Conservation (phyloP, 2,888 invertebrate species). For the Eucera pruinosa region DNA sequence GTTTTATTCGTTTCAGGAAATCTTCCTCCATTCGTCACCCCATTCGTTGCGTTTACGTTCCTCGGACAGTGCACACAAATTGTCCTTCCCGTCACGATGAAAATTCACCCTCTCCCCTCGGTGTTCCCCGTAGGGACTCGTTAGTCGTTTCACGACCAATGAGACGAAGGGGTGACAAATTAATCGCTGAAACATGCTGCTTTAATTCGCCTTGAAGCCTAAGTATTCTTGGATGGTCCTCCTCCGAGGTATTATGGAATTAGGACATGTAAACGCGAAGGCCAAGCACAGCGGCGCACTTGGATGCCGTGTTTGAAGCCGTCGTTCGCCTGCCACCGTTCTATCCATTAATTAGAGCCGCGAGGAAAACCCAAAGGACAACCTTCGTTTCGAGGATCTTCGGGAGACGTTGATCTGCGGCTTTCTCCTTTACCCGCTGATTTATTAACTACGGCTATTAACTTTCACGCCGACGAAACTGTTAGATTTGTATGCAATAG, state of each 20-base stretch:
- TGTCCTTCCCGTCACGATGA: background rate
- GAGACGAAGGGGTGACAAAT: conserved; percentile 37
- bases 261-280: conserved; percentile 65
- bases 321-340: conserved; percentile 12
- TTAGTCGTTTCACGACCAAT: background rate
- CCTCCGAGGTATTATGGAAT: conserved; percentile 60
- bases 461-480: background rate
- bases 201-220: conserved; percentile 47
- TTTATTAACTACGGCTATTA: conserved; percentile 18
- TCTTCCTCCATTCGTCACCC: background rate
- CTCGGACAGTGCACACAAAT: background rate
- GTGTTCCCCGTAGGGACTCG: background rate
- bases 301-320: conserved; percentile 41
- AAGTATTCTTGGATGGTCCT: conserved; percentile 56
- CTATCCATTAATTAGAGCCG: conserved; percentile 59
- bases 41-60: background rate
- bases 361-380: conserved; percentile 28
- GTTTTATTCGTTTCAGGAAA: background rate
- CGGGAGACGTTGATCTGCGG: conserved; percentile 48
- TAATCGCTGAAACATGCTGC: conserved; percentile 42
- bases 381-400: conserved; percentile 46
- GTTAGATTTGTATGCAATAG: too few species aligned
- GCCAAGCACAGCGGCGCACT: conserved; percentile 44
- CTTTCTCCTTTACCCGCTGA: background rate
- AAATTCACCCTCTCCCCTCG: conserved; percentile 11